phyloP scores from a whole-genome alignment of 1,140 invertebrate genomes.

The Carposina sasakii region DNA sequence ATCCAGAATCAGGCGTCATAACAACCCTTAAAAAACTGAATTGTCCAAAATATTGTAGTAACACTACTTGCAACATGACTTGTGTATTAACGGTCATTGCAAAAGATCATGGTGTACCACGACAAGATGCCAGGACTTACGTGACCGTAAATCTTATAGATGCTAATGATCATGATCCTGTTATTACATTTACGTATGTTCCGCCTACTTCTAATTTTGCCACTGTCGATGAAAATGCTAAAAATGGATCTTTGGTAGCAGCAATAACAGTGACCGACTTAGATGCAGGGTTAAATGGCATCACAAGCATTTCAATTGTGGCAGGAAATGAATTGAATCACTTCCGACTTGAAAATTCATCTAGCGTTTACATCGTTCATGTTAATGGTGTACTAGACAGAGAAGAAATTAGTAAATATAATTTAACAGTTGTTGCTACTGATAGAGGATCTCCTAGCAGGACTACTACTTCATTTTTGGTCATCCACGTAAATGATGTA shows the following conservation, averaged over 20 bases:
- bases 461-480: constrained; percentile 88
- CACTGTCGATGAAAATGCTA: constrained; percentile 94
- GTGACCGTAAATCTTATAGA: constrained; percentile 95
- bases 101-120: constrained; percentile 90
- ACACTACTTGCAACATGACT: constrained; percentile 84
- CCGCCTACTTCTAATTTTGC: constrained; percentile 87
- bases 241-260: constrained; percentile 91
- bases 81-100: constrained; percentile 97
- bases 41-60: constrained; percentile 79
- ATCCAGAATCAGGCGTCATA: constrained; percentile 90
- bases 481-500: constrained; percentile 94
- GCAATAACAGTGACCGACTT: constrained; percentile 93
- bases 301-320: constrained; percentile 87
- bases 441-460: constrained; percentile 90
- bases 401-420: constrained; percentile 93
- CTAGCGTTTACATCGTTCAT: constrained; percentile 90
- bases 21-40: constrained; percentile 85
- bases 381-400: constrained; percentile 93
- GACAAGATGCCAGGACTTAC: constrained; percentile 94
- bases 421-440: constrained; percentile 91
- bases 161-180: constrained; percentile 95
- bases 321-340: constrained; percentile 93
- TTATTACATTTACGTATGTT: constrained; percentile 92
- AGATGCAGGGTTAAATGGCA: constrained; percentile 92
- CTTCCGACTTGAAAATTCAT: constrained; percentile 88